Percentiles rank a stretch among this genome's conserved stretches.
These are phyloP conservation scores for western clawed frog (Xenopus tropicalis) DNA, from an alignment of 2,113 vertebrate genomes.

Conservation along the genomic window UCB_Xtro_10.0 CM004447.2:140556001-140556500, in stretches of 20 bases:
- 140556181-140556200: conserved; percentile 18
- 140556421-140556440: too few relatives aligned
- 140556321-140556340: neutral
- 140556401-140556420: too few relatives aligned
- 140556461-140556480: too few relatives aligned
- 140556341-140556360: neutral
- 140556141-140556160: neutral
- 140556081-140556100: neutral
- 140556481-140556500: too few relatives aligned
- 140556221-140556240: conserved; percentile 14
- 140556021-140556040: too few relatives aligned
- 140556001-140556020: too few relatives aligned
- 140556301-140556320: neutral
- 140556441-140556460: too few relatives aligned
- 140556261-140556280: neutral
- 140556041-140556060: too few relatives aligned
- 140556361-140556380: neutral
- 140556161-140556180: conserved; percentile 6
- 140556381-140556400: neutral
- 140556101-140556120: neutral
- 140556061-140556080: too few relatives aligned
- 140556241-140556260: conserved; percentile 5
- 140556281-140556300: neutral
- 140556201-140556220: neutral
- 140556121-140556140: neutral